Evolutionary conservation across 2,888 invertebrate species (phyloP).

Genomic region (Subacronicta megacephala): DNA sequence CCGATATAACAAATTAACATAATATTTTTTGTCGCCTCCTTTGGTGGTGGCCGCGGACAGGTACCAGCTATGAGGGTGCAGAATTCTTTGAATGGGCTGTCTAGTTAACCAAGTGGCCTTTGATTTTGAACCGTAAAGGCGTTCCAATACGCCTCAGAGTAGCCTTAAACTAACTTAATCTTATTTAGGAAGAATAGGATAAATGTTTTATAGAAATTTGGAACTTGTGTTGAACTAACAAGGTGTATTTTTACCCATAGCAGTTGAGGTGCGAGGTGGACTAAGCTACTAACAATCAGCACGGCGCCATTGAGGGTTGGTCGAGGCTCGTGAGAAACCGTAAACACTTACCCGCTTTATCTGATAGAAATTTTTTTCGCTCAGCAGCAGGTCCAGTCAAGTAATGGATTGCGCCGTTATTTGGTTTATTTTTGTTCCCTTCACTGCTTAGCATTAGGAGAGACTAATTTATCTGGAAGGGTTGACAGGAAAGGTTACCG

Average conservation of each 20-base stretch:
- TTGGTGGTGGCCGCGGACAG: constrained; percentile 88
- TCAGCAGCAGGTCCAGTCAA: constrained; percentile 86
- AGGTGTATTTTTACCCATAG: constrained; percentile 57
- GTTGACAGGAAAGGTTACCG: constrained; percentile 81
- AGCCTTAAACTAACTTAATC: constrained; percentile 35
- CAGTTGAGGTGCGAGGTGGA: constrained; percentile 77
- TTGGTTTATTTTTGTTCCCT: constrained; percentile 83
- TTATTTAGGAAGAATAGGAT: constrained; percentile 59
- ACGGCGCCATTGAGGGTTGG: constrained; percentile 89
- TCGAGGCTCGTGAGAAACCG: constrained; percentile 87
- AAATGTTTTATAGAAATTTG: constrained; percentile 32
- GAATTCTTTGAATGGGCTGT: constrained; percentile 87
- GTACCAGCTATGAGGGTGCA: constrained; percentile 88
- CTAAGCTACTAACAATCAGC: constrained; percentile 87
- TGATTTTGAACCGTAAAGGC: constrained; percentile 52
- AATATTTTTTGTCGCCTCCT: constrained; percentile 85
- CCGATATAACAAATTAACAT: constrained; percentile 87
- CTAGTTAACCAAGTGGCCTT: constrained; percentile 44
- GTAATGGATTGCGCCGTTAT: constrained; percentile 88
- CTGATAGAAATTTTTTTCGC: constrained; percentile 86
- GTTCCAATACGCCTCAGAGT: constrained; percentile 47
- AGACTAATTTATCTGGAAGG: constrained; percentile 83
- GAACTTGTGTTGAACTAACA: constrained; percentile 54
- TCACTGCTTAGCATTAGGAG: constrained; percentile 80
- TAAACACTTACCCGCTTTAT: constrained; percentile 89